Conservation (phyloP, 2,113 vertebrate species). For the Recurvirostra avosetta region DNA sequence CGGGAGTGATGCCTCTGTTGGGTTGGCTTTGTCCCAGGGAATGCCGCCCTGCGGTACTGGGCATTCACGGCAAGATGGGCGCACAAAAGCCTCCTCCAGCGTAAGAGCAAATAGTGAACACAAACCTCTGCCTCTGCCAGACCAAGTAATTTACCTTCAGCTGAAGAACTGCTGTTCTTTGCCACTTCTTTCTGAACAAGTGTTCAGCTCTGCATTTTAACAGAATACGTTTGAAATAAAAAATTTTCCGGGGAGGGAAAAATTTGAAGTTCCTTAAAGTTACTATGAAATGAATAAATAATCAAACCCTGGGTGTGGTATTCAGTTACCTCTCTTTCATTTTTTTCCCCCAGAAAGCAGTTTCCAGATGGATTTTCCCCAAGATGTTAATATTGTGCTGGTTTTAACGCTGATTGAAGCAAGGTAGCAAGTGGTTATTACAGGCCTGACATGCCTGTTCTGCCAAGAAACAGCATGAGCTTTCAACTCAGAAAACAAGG, state of each 20-base stretch:
- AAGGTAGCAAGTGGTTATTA: conserved; percentile 34
- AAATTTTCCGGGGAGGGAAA: neutral
- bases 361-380: conserved; percentile 48
- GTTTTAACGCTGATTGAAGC: conserved; percentile 6
- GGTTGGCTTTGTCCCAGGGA: neutral
- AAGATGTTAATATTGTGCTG: conserved; percentile 22
- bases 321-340: neutral
- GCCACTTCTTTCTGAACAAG: neutral
- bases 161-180: neutral
- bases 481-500: conserved; percentile 37
- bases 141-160: neutral
- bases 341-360: neutral
- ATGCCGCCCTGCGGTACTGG: neutral
- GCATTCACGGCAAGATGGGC: too few relatives aligned
- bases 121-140: neutral
- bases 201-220: neutral
- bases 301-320: neutral
- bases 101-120: neutral
- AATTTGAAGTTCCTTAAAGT: neutral
- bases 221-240: neutral
- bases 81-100: neutral
- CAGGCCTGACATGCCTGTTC: conserved; percentile 17
- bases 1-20: rapidly evolving
- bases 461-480: conserved; percentile 48
- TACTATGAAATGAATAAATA: neutral